Evolutionary conservation across 2,113 vertebrate species (phyloP).

Genomic region (Odobenus rosmarus): DNA sequence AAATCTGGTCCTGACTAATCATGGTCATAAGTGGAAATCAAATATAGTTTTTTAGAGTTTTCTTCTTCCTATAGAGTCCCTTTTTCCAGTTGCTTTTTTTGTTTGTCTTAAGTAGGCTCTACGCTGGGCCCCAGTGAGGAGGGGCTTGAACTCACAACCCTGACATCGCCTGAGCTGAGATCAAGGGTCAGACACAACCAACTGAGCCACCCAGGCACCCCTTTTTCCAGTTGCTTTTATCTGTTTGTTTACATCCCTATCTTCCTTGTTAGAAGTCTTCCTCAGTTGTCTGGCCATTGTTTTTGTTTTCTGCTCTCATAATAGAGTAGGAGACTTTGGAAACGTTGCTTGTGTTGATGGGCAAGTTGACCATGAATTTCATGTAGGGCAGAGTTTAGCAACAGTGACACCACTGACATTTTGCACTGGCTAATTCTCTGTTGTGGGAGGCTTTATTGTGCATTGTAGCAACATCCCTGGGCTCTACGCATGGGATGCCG

Average conservation of each 20-base stretch:
- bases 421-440: background rate
- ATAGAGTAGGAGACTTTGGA: background rate
- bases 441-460: background rate
- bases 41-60: background rate
- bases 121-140: background rate
- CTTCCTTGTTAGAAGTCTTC: background rate
- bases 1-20: background rate
- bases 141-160: background rate
- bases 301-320: background rate
- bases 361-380: background rate
- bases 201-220: background rate
- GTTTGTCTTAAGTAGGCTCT: background rate
- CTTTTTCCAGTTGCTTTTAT: background rate
- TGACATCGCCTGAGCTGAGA: background rate
- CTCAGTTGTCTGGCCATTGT: background rate
- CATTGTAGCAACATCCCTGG: background rate
- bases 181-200: background rate
- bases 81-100: conserved; percentile 3
- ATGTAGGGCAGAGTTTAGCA: background rate
- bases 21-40: background rate
- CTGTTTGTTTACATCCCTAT: background rate
- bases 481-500: background rate
- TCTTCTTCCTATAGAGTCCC: background rate
- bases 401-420: background rate
- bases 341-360: background rate